Base-by-base conservation (phyloP, 2,888 invertebrate species). In the Coleophora flavipennella region DNA sequence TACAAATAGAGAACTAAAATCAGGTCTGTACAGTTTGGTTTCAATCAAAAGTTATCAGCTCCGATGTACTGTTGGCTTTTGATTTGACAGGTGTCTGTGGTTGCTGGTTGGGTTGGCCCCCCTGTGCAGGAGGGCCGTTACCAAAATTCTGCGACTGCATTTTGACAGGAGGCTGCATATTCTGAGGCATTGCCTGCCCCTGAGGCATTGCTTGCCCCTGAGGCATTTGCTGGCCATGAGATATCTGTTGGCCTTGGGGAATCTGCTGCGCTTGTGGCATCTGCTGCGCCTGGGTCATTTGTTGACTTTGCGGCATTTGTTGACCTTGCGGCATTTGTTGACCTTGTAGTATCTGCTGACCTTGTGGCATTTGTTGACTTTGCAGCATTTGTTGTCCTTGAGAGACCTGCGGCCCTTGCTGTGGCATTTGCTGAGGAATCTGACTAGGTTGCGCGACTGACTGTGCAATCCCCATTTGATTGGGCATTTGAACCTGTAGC, bases 41-140 rank as follows among this genome's bases (percentile, higher is more conserved):
- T 88, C 85, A 94, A 83, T 94, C 94, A 55, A 94, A 94, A 63
- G 90, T 91, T 50, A 94, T 94, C 29, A 94, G 83, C 73, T 94
- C 94, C 11, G 91, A 93, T 2, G 92, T 92, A 43, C 79, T 83
- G 46, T 78, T 83, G 29, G 29, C n/a, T 29, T 29, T 10, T 10
- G 29, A 11, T 10, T 29, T 83, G 1, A 66, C 62, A 0, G 70
- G 62, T 1, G 77, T 67, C 47, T 69, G 80, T 3, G 53, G 48
- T 41, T 67, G 71, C 13, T 51, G 38, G 35, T 46, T 47, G 29
- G 49, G 55, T 27, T 57, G 62, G 2, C 61, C 66, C 20, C 20
- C 20, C 20, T 20, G 20, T 4, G 20, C 6, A 28, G 58, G 63
- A 2, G 62, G 66, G 11, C 51, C 51, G 33, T 59, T 65, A 20